Evolutionary conservation across 2,113 vertebrate species (phyloP).

Genomic region (Epinephelus moara): DNA sequence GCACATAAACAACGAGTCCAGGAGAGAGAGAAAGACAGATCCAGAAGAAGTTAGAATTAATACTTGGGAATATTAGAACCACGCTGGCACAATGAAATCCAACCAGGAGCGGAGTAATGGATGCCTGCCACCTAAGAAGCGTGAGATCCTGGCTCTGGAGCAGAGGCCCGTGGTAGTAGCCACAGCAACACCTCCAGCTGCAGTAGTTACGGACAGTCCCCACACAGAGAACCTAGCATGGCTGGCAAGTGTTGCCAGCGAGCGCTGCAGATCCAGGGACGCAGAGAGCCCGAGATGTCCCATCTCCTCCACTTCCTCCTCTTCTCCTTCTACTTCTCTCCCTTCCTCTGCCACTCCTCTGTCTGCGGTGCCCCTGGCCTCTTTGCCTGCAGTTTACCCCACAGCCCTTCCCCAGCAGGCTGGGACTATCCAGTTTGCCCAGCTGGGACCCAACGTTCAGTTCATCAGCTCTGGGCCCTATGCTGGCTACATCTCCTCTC

Average conservation of each 20-base stretch:
- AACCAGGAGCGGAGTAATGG: constrained; percentile 98
- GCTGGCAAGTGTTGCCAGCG: constrained; percentile 88
- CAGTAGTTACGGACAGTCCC: constrained; percentile 84
- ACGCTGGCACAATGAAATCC: constrained; percentile 92
- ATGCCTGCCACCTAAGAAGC: constrained; percentile 98
- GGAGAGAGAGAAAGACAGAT: constrained; percentile 41
- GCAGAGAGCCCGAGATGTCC: constrained; percentile 87
- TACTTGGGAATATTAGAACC: constrained; percentile 28
- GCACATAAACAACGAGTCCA: constrained; percentile 31
- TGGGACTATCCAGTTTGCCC: constrained; percentile 92
- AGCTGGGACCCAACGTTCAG: constrained; percentile 95
- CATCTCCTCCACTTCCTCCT: constrained; percentile 70
- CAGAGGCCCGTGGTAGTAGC: constrained; percentile 88
- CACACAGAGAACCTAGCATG: constrained; percentile 91
- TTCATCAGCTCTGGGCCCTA: constrained; percentile 96
- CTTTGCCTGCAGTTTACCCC: constrained; percentile 91
- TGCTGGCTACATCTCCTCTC: constrained; percentile 95
- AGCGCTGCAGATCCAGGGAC: constrained; percentile 87
- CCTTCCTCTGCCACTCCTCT: constrained; percentile 71
- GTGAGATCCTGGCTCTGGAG: constrained; percentile 95
- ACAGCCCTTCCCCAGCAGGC: constrained; percentile 90
- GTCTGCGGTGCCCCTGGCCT: constrained; percentile 89
- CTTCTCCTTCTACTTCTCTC: constrained; percentile 69
- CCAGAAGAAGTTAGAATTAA: constrained; percentile 35
- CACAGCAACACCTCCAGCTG: constrained; percentile 79